Evolutionary conservation across 2,888 invertebrate genomes (phyloP).

Genomic region (Antheraea assamensis): DNA sequence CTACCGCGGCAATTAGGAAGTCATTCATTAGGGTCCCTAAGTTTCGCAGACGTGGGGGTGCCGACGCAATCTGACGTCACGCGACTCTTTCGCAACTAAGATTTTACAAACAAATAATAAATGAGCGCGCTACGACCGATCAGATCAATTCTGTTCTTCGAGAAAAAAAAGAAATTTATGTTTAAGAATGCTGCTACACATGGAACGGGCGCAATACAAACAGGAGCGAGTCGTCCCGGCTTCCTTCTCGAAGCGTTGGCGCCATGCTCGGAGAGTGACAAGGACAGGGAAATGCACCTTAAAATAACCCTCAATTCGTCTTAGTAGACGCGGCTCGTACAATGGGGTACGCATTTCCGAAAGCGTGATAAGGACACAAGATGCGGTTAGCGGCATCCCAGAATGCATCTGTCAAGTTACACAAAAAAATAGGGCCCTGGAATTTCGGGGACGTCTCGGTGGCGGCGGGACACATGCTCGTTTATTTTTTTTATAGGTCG

Average conservation of each 20-base stretch:
- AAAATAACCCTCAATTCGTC: conserved; percentile 75
- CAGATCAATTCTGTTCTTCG: neutral
- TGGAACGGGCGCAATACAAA: conserved; percentile 55
- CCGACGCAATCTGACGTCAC: conserved; percentile 70
- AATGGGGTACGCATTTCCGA: conserved; percentile 69
- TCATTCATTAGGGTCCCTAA: conserved; percentile 82
- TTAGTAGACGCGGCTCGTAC: conserved; percentile 57
- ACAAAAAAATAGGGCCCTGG: conserved; percentile 74
- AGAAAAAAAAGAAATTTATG: conserved; percentile 1
- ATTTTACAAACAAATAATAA: neutral
- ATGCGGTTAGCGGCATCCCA: conserved; percentile 78
- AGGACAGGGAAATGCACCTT: conserved; percentile 70
- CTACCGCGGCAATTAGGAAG: conserved; percentile 81
- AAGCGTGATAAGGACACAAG: conserved; percentile 76
- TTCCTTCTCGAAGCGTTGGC: conserved; percentile 63
- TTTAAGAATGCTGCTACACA: conserved; percentile 25
- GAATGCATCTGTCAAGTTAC: conserved; percentile 79
- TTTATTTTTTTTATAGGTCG: conserved; percentile 70
- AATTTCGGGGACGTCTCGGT: conserved; percentile 77
- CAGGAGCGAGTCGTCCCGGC: conserved; percentile 64
- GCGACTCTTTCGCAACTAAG: conserved; percentile 45
- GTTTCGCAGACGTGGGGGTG: conserved; percentile 82
- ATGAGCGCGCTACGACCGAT: neutral
- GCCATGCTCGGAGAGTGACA: conserved; percentile 74
- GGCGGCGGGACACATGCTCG: conserved; percentile 70